A percentile compares a stretch with the other conserved stretches of the same genome.
Evolutionary conservation across 2,113 vertebrate genomes (phyloP).

Genomic region (Polyodon spathula): DNA sequence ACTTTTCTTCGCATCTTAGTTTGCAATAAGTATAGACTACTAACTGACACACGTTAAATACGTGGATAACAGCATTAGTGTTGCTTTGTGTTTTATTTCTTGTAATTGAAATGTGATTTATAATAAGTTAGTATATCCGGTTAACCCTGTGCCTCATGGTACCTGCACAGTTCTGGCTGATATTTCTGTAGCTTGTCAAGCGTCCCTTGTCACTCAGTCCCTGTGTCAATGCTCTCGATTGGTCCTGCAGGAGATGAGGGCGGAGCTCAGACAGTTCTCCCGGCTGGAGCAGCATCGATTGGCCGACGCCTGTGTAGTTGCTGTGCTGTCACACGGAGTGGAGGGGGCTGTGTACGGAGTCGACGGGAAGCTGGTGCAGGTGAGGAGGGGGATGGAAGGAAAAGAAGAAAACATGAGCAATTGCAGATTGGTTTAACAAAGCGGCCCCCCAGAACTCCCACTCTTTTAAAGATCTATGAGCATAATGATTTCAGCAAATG

Average conservation of each 20-base stretch:
- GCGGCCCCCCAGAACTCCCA: background rate
- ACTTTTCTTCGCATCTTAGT: too few species aligned
- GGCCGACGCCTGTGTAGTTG: slow-evolving; percentile 75
- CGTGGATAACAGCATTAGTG: too few species aligned
- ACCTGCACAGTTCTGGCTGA: too few species aligned
- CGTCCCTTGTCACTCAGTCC: background rate
- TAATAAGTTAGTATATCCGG: too few species aligned
- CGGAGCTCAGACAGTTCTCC: slow-evolving; percentile 66
- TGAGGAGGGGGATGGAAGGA: slow-evolving; percentile 26
- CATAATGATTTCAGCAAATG: too few species aligned
- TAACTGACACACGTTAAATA: too few species aligned
- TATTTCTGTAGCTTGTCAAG: background rate
- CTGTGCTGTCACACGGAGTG: slow-evolving; percentile 85
- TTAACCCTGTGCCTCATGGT: background rate
- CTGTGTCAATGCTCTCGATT: background rate
- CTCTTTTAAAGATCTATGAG: background rate
- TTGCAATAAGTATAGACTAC: too few species aligned
- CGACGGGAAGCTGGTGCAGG: slow-evolving; percentile 79
- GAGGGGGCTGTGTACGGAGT: slow-evolving; percentile 84
- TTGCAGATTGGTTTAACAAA: background rate
- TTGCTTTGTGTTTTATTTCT: too few species aligned
- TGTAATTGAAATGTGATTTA: too few species aligned
- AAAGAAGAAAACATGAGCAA: too few species aligned
- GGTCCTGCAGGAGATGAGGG: slow-evolving; percentile 66
- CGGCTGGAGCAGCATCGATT: slow-evolving; percentile 50